A percentile compares a stretch with the other conserved stretches of the same genome.
phyloP scores from a whole-genome alignment of 2,113 vertebrate genomes.

The Corythaeola cristata region DNA sequence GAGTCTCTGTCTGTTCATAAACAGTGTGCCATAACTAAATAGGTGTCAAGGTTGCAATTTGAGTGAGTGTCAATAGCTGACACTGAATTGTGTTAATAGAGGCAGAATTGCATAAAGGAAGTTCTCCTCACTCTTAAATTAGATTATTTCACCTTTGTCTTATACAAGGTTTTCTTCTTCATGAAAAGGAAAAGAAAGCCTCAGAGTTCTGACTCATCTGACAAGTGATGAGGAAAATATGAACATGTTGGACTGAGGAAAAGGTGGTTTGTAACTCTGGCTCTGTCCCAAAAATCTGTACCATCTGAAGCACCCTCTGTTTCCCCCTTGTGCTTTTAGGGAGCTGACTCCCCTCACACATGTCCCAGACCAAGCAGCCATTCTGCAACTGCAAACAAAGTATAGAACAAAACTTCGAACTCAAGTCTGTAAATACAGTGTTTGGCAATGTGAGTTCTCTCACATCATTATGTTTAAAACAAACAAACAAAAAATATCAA shows the following conservation, averaged over 20 bases:
- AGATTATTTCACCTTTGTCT: constrained; percentile 39
- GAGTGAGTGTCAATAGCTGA: neutral
- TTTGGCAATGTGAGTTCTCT: neutral
- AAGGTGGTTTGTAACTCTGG: neutral
- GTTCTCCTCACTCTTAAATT: constrained; percentile 29
- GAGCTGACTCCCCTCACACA: neutral
- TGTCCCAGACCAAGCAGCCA: neutral
- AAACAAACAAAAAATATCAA: neutral
- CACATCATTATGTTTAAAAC: neutral
- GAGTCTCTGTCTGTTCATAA: neutral
- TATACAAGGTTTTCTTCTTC: neutral
- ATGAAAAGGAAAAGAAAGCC: neutral
- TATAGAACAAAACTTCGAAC: neutral
- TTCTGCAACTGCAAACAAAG: neutral
- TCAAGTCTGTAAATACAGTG: neutral
- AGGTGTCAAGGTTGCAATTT: neutral
- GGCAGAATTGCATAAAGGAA: neutral
- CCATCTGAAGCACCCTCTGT: neutral
- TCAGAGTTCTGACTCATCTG: neutral
- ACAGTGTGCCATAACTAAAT: neutral
- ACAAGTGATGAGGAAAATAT: neutral
- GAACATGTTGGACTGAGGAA: neutral
- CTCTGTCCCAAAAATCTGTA: neutral
- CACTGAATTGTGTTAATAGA: constrained; percentile 4
- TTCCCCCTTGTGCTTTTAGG: neutral